Evolutionary conservation across 2,113 vertebrate genomes (phyloP).

Genomic region (Naja naja): DNA sequence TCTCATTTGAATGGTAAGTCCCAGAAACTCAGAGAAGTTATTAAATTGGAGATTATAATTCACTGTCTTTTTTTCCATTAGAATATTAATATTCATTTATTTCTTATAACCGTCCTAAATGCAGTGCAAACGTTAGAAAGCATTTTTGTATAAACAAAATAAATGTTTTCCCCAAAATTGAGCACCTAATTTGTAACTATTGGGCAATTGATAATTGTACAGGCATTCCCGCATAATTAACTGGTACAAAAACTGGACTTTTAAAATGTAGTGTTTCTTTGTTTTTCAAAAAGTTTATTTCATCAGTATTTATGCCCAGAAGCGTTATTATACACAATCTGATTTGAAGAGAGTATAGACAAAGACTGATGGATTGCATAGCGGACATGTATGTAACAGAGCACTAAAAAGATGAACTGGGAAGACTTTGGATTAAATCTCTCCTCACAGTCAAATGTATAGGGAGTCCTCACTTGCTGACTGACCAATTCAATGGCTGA

Average conservation of each 20-base stretch:
- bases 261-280: neutral
- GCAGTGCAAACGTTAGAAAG: neutral
- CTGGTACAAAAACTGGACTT: neutral
- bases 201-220: neutral
- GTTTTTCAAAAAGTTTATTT: neutral
- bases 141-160: neutral
- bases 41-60: constrained; percentile 25
- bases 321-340: neutral
- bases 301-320: neutral
- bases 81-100: neutral
- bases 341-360: neutral
- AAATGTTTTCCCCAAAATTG: neutral
- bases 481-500: neutral
- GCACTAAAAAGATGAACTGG: neutral
- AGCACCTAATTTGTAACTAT: neutral
- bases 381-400: neutral
- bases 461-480: neutral
- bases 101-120: neutral
- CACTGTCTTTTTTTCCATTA: neutral
- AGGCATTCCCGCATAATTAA: neutral
- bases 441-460: neutral
- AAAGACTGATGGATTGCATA: neutral
- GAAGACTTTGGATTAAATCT: neutral
- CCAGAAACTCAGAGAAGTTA: constrained; percentile 10
- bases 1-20: constrained; percentile 96